phyloP scores from a whole-genome alignment of 2,113 vertebrate genomes.

The Brienomyrus brachyistius region DNA sequence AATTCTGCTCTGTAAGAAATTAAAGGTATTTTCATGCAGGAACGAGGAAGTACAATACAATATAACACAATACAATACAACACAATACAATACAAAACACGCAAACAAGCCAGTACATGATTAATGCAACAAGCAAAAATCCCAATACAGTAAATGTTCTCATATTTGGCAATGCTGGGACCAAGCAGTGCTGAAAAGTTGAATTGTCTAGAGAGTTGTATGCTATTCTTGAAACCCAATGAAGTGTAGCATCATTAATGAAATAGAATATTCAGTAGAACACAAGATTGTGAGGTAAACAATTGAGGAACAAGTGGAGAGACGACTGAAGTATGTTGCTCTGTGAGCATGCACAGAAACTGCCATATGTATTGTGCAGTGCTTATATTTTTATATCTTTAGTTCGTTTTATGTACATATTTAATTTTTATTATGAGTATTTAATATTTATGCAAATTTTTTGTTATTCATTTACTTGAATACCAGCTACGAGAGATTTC shows the following conservation, averaged over 20 bases:
- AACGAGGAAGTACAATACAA: not conserved
- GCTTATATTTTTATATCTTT: not conserved
- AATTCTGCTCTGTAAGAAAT: not conserved
- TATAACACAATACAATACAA: not conserved
- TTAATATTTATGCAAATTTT: not conserved
- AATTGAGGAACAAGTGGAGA: not conserved
- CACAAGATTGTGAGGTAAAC: not conserved
- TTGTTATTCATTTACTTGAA: not conserved
- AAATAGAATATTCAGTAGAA: not conserved
- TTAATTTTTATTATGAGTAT: not conserved
- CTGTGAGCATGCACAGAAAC: not conserved
- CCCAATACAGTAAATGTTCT: not conserved
- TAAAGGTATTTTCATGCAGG: not conserved
- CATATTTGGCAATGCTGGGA: not conserved
- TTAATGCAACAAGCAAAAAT: slow-evolving; percentile 21
- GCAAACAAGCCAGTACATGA: slow-evolving; percentile 26
- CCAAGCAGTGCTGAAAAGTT: not conserved
- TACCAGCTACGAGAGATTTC: not conserved
- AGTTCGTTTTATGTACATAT: not conserved
- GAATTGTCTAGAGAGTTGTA: not conserved
- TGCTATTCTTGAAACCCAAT: not conserved
- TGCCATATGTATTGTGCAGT: not conserved
- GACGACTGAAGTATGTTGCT: not conserved
- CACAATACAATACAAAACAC: not conserved
- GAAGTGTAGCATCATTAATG: not conserved